Percentiles rank a stretch among this genome's conserved stretches.
Conservation (phyloP, 2,113 vertebrate species). For the Ranitomeya variabilis region DNA sequence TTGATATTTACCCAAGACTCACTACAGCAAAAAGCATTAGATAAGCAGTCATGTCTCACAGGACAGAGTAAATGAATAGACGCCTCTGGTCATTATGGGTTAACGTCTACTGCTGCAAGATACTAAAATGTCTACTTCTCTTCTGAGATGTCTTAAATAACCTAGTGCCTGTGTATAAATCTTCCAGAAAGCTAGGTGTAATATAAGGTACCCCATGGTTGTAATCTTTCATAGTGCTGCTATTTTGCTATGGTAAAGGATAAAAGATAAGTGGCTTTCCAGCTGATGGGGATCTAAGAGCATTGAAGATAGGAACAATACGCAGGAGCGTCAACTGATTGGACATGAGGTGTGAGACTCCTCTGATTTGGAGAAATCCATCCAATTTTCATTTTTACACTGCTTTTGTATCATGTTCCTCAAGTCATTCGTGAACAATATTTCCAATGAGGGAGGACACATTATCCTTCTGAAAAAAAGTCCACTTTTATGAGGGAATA, state of each 20-base stretch:
- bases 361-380: too few species aligned
- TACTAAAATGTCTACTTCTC: slow-evolving; percentile 30
- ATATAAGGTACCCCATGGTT: neutral
- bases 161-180: neutral
- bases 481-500: too few species aligned
- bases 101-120: slow-evolving; percentile 6
- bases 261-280: neutral
- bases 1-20: slow-evolving; percentile 48
- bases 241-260: neutral
- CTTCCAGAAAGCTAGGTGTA: neutral
- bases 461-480: too few species aligned
- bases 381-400: too few species aligned
- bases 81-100: slow-evolving; percentile 40
- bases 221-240: neutral
- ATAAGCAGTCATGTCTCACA: slow-evolving; percentile 43
- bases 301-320: too few species aligned
- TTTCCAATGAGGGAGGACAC: too few species aligned
- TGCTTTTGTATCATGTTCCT: too few species aligned
- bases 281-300: neutral
- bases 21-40: slow-evolving; percentile 23
- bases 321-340: too few species aligned
- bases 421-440: too few species aligned
- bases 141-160: neutral
- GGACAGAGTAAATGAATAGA: slow-evolving; percentile 40
- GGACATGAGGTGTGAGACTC: too few species aligned